Percentiles rank a stretch among this genome's conserved stretches.
These are phyloP conservation scores for Pristionchus mayeri DNA, from an alignment of 2,888 invertebrate genomes.

Conservation along the genomic window DNA sequence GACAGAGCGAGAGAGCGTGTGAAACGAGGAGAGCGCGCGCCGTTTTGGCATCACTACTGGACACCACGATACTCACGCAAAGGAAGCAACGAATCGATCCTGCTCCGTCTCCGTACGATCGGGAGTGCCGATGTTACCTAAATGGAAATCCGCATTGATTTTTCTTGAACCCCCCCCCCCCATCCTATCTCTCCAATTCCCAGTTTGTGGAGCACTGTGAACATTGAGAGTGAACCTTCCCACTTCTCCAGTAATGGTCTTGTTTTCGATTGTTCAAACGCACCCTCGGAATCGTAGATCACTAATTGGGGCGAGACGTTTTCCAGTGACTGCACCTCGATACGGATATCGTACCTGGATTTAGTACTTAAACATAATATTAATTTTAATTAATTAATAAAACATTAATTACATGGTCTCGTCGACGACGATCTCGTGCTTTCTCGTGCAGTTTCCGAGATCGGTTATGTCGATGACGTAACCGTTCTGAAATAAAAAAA, in stretches of 20 bases:
- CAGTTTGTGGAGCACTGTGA: not conserved
- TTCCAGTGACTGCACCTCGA: slow-evolving; percentile 23
- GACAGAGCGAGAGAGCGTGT: too few relatives aligned
- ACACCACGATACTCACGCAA: not conserved
- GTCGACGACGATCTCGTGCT: slow-evolving; percentile 59
- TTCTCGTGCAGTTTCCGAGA: slow-evolving; percentile 59
- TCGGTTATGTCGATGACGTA: slow-evolving; percentile 56
- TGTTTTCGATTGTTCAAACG: too few relatives aligned
- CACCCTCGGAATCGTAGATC: slow-evolving; percentile 12
- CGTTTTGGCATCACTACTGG: too few relatives aligned
- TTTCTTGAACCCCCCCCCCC: not conserved
- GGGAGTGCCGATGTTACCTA: not conserved
- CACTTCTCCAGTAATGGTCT: too few relatives aligned
- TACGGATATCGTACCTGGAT: slow-evolving; percentile 20
- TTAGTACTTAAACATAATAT: not conserved
- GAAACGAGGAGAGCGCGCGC: too few relatives aligned
- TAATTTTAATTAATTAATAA: slow-evolving; percentile 24
- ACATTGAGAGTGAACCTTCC: not conserved
- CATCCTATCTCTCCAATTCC: not conserved
- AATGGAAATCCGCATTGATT: not conserved
- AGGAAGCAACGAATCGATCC: not conserved
- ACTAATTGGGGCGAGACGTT: not conserved
- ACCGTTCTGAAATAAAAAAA: not conserved
- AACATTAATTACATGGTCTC: slow-evolving; percentile 56
- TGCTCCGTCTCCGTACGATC: not conserved